Evolutionary conservation across 2,113 vertebrate genomes (phyloP), one percentile per base, ranked within the genome.

Genomic region (Willisornis vidua): DNA sequence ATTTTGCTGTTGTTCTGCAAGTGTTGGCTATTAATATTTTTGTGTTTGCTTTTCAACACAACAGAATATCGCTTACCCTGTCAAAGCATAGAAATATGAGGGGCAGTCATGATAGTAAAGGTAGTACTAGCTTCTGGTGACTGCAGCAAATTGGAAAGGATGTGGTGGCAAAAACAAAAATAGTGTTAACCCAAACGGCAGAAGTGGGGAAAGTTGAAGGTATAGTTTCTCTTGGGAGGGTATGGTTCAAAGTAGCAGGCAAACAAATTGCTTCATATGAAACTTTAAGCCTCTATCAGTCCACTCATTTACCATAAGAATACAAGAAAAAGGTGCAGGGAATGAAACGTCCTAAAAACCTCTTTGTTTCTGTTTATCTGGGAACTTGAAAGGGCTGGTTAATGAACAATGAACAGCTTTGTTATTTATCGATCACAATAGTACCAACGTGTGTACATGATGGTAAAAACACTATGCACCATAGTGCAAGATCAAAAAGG

Each of bases 281-380:
- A 55, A 71, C 29, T 71, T 76, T 90, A n/a, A 77, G 24, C 25
- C 33, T 70, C 35, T 58, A 19, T 25, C n/a, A 24, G 43, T 80
- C 43, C 10, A 55, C 49, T 35, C 2, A 31, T 80, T 86, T 88
- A 29, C 28, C 2, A 0, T 33, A 83, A 62, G 58, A 73, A 51
- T 65, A 35, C 5, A 57, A 59, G 17, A 49, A 79, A 90, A 93
- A 71, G 14, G 17, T 41, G 28, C 31, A 26, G 51, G 29, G 68
- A 88, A 41, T 8, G 8, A 92, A 96, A 80, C 3, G 61, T 17
- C 10, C 48, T 66, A 58, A 92, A 94, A 93, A 63, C 35, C 10
- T 88, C 67, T 86, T 86, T 92, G 59, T 86, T 93, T 74, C 63
- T 86, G 6, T 90, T 76, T 94, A 22, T 90, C 61, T 65, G 68